phyloP scores from a whole-genome alignment of 2,888 invertebrate genomes.

The Plebejus anna region DNA sequence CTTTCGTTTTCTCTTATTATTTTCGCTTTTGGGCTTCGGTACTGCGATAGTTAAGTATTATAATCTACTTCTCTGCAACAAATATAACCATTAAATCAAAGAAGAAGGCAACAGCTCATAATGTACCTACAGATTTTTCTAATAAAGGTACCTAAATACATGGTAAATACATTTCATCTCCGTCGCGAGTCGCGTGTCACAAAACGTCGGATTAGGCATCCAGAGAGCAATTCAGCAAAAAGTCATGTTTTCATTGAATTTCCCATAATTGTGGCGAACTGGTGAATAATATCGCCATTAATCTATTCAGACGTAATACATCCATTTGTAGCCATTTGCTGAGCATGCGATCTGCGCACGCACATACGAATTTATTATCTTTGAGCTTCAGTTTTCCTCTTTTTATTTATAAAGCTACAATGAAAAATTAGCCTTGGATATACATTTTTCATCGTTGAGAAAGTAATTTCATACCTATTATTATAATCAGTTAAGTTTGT shows the following conservation, averaged over 20 bases:
- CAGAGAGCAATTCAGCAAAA: slow-evolving; percentile 2
- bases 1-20: too few relatives aligned
- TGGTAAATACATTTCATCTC: background rate
- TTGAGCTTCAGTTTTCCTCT: background rate
- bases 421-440: background rate
- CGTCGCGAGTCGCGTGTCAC: slow-evolving; percentile 4
- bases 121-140: too few relatives aligned
- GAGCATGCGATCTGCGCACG: slow-evolving; percentile 29
- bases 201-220: slow-evolving; percentile 3
- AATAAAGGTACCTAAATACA: too few relatives aligned
- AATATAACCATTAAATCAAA: too few relatives aligned
- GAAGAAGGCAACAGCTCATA: too few relatives aligned
- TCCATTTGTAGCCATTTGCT: slow-evolving; percentile 32
- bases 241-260: slow-evolving; percentile 23
- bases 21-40: too few relatives aligned
- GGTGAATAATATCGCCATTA: slow-evolving; percentile 27
- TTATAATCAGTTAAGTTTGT: background rate
- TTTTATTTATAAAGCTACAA: background rate
- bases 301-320: slow-evolving; percentile 30
- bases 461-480: background rate
- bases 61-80: too few relatives aligned
- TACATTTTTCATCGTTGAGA: background rate
- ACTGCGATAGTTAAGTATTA: too few relatives aligned
- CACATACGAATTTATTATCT: slow-evolving; percentile 21
- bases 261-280: slow-evolving; percentile 17